These are phyloP conservation scores for Drosophila neocordata DNA, from an alignment of 1,140 invertebrate species.

Conservation along the genomic window DNA sequence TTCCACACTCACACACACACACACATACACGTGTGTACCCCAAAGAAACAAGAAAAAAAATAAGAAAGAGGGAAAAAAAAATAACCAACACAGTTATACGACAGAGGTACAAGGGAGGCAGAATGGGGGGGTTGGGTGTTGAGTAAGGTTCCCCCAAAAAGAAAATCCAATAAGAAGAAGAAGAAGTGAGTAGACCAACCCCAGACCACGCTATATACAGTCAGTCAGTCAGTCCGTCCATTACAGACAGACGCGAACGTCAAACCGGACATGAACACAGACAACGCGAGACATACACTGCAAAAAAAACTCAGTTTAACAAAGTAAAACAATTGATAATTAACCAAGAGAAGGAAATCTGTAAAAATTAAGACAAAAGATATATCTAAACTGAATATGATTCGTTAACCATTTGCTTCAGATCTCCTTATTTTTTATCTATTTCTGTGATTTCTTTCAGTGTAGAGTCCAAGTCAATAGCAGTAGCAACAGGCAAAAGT, in stretches of 20 bases:
- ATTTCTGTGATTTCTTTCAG: constrained; percentile 2
- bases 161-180: constrained; percentile 43
- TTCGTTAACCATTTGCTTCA: neutral
- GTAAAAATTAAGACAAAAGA: too few relatives aligned
- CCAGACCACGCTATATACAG: constrained; percentile 4
- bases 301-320: neutral
- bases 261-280: constrained; percentile 2
- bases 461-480: constrained; percentile 7
- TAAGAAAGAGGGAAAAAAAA: neutral
- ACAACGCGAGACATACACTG: constrained; percentile 7
- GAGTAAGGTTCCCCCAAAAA: constrained; percentile 10
- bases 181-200: constrained; percentile 21
- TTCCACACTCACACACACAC: too few relatives aligned
- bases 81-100: neutral
- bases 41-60: neutral
- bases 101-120: neutral
- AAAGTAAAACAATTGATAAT: too few relatives aligned
- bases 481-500: constrained; percentile 16
- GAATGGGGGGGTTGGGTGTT: neutral
- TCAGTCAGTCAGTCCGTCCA: constrained; percentile 16
- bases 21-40: neutral
- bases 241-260: constrained; percentile 2
- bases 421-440: too few relatives aligned
- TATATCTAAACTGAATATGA: too few relatives aligned
- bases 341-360: too few relatives aligned